Evolutionary conservation across 1,140 invertebrate species (phyloP).

Genomic region (Drosophila repletoides): DNA sequence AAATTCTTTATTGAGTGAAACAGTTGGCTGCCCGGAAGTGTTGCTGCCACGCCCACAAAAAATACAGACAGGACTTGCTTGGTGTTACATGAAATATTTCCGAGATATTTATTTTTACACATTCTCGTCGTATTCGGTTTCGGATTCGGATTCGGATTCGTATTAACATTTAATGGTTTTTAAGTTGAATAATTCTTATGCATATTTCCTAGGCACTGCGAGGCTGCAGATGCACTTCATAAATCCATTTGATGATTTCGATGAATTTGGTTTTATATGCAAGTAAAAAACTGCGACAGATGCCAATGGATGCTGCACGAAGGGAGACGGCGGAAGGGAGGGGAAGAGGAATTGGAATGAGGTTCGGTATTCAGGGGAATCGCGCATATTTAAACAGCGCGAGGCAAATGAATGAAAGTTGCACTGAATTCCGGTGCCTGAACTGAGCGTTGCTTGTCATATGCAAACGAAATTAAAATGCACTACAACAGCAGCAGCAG

Average conservation of each 20-base stretch:
- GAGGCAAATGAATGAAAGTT: slow-evolving; percentile 73
- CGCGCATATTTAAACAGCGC: slow-evolving; percentile 69
- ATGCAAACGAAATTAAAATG: slow-evolving; percentile 80
- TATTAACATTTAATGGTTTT: slow-evolving; percentile 23
- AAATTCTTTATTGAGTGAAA: too few species aligned
- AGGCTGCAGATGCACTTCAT: slow-evolving; percentile 45
- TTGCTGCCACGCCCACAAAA: not conserved
- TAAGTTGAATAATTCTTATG: slow-evolving; percentile 40
- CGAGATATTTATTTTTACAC: slow-evolving; percentile 6
- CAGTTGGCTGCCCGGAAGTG: too few species aligned
- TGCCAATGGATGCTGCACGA: not conserved
- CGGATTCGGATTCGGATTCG: not conserved
- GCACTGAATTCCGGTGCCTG: slow-evolving; percentile 53
- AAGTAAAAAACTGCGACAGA: slow-evolving; percentile 27
- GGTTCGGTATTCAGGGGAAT: slow-evolving; percentile 6
- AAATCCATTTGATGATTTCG: slow-evolving; percentile 73
- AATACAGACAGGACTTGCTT: not conserved
- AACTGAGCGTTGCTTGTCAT: slow-evolving; percentile 63
- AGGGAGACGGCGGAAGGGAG: not conserved
- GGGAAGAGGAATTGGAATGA: not conserved
- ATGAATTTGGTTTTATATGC: slow-evolving; percentile 62
- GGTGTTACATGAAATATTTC: slow-evolving; percentile 1
- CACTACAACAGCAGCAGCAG: slow-evolving; percentile 55
- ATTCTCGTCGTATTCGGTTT: not conserved
- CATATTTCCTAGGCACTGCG: slow-evolving; percentile 18